A percentile compares a stretch with the other conserved stretches of the same genome.
These are phyloP conservation scores for Chlamydotis undulata DNA, from an alignment of 2,113 vertebrate genomes.

Conservation along the genomic window DNA sequence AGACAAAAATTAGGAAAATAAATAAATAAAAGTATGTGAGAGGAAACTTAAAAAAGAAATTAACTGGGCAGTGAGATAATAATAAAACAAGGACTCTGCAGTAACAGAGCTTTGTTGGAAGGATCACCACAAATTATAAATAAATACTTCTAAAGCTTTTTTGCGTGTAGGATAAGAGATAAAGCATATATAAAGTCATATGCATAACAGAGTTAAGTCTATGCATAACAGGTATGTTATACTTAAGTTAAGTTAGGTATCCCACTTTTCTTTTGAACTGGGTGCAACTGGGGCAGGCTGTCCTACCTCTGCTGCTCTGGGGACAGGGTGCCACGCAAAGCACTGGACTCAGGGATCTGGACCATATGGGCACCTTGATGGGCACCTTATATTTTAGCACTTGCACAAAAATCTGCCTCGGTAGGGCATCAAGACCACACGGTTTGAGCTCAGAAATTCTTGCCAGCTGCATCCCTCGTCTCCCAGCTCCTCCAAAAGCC, in stretches of 20 bases:
- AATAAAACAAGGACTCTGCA: neutral
- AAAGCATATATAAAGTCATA: neutral
- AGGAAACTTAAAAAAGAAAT: neutral
- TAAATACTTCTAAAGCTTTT: neutral
- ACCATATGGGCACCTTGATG: neutral
- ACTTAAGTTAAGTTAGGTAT: no score
- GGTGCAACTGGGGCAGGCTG: neutral
- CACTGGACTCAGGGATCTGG: fast-evolving
- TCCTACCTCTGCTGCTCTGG: neutral
- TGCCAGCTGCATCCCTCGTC: neutral
- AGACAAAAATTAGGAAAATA: neutral
- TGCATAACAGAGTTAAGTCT: fast-evolving
- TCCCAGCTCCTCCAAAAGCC: neutral
- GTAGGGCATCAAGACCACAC: neutral
- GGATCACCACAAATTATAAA: neutral
- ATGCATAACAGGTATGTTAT: no score
- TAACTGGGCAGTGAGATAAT: neutral
- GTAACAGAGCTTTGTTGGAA: neutral
- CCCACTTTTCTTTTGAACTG: neutral
- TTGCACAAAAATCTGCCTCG: neutral
- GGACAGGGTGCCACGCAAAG: fast-evolving
- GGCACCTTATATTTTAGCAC: neutral
- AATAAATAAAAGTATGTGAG: neutral
- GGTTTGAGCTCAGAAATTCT: neutral
- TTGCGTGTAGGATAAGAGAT: neutral